Base-by-base conservation (phyloP, 1,140 invertebrate species). In the Homalodisca vitripennis region DNA sequence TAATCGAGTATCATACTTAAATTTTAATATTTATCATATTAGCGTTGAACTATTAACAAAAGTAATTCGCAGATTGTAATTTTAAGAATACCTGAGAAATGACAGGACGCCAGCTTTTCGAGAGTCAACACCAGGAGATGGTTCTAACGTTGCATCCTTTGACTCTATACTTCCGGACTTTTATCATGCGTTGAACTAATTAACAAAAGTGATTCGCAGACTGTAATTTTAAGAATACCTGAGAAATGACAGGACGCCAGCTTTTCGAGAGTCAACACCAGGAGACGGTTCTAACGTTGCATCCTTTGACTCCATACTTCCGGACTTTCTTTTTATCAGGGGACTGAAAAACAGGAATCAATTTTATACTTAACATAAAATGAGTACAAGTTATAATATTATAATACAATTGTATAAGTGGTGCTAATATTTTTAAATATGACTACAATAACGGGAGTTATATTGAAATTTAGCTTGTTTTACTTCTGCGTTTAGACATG, bases 301-400 rank as follows among this genome's bases (percentile, higher is more conserved):
- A 10, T 60, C 55, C 27, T 60, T 60, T 2, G 55, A 27, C 22
- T 69, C 68, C 80, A 78, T 0, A 77, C 29, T 68, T 74, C 57
- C 46, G 24, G 79, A 79, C 74, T 82, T 84, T 20, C 84, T 73
- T 74, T 82, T 84, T 34, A 78, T 75, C 1, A 82, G 63, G 0
- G 84, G 84, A 79, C 84, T 86, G 0, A 6, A 51, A 67, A 48
- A 22, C n/a, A n/a, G n/a, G n/a, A n/a, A n/a, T n/a, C n/a, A n/a
- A n/a, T n/a, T n/a, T n/a, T n/a, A n/a, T n/a, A n/a, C n/a, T n/a
- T n/a, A n/a, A n/a, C n/a, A n/a, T 12, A 3, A 32, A 27, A 17
- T 34, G 41, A 66, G 17, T 41, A 41, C 34, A 41, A 41, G 17
- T 10, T 17, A 41, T 17, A 41, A 41, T 10, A 6, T 41, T 41